phyloP scores from a whole-genome alignment of 2,113 vertebrate genomes.

The Lepidiolamprologus cunningtoni region DNA sequence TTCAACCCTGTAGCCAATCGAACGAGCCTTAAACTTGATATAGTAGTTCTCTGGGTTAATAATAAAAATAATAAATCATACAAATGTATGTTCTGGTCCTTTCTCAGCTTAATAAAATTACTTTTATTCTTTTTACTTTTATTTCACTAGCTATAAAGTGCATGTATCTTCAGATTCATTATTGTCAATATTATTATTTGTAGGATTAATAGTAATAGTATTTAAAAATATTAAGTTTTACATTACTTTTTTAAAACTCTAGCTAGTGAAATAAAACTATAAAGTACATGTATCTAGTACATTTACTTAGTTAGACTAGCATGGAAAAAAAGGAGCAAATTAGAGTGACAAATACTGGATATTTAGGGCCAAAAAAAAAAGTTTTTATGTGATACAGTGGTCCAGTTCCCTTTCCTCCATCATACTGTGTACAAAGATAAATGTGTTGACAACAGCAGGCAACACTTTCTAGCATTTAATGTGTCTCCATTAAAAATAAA shows the following conservation, averaged over 20 bases:
- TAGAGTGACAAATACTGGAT: not conserved
- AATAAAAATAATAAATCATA: not conserved
- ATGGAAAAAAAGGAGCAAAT: not conserved
- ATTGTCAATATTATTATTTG: not conserved
- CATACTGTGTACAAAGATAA: not conserved
- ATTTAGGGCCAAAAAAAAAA: not conserved
- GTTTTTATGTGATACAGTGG: not conserved
- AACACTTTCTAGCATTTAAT: not conserved
- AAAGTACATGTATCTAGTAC: not conserved
- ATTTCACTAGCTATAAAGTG: not conserved
- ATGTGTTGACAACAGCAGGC: not conserved
- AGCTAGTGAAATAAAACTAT: not conserved
- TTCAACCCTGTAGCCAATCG: not conserved
- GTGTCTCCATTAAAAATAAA: not conserved
- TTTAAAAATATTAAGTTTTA: not conserved
- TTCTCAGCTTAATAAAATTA: not conserved
- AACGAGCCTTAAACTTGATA: not conserved
- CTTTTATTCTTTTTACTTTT: not conserved
- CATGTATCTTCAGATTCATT: not conserved
- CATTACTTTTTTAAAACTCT: not conserved
- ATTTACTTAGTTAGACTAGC: not conserved
- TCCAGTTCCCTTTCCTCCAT: not conserved
- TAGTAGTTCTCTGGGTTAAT: not conserved
- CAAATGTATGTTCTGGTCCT: not conserved
- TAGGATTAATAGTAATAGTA: not conserved